Evolutionary conservation across 2,113 vertebrate species (phyloP).

Genomic region (Tetrao urogallus): DNA sequence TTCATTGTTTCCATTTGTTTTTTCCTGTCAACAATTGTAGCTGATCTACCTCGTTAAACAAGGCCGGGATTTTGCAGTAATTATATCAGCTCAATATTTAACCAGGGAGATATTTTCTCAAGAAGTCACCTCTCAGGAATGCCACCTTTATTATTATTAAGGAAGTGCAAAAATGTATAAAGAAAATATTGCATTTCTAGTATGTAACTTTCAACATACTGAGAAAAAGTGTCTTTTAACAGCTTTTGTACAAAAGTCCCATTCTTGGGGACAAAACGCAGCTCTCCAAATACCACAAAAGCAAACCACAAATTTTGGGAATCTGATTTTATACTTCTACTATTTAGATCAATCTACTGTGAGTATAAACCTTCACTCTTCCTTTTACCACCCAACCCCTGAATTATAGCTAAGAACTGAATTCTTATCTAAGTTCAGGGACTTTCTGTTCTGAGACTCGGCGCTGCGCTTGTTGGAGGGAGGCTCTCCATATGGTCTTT

Average conservation of each 20-base stretch:
- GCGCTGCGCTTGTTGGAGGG: not conserved
- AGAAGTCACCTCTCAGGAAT: not conserved
- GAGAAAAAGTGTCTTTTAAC: not conserved
- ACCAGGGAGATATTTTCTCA: not conserved
- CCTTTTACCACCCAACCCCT: not conserved
- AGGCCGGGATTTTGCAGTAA: not conserved
- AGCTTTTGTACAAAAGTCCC: not conserved
- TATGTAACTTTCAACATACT: not conserved
- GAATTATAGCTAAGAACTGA: not conserved
- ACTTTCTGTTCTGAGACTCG: not conserved
- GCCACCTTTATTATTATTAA: not conserved
- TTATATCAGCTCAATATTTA: not conserved
- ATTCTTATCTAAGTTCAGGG: not conserved
- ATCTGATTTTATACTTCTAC: not conserved
- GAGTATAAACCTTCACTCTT: not conserved
- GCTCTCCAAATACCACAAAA: not conserved
- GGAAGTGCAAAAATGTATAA: not conserved
- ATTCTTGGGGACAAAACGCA: fast-evolving
- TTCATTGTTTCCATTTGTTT: not conserved
- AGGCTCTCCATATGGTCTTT: not conserved
- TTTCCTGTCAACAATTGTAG: not conserved
- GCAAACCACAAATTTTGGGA: not conserved
- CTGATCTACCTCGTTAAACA: not conserved
- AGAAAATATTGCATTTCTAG: not conserved
- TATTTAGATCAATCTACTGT: not conserved